Base-by-base conservation (phyloP, 2,888 invertebrate species). In the Anarsia innoxiella region DNA sequence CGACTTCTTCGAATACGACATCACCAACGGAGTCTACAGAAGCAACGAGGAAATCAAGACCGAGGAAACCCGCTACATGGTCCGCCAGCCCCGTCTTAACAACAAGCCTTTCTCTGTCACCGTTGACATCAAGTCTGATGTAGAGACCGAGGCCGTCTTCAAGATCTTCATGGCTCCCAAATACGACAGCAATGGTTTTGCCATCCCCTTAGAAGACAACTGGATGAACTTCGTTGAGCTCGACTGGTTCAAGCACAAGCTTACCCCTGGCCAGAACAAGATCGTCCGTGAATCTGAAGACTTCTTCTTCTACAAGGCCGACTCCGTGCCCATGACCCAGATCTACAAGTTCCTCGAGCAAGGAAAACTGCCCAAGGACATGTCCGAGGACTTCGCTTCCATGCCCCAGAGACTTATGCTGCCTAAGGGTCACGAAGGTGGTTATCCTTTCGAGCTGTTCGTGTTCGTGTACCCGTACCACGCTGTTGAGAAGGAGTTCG, bases 331-430 rank as follows among this genome's bases (percentile, higher is more conserved):
- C 12, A 85, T 87, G 55, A 74, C 79, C 14, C 83, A 89, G 36
- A 71, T 93, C 37, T 86, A 87, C 64, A 84, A 87, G 40, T 80
- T 89, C 31, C 73, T 89, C 48, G 68, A 80, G 11, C 86, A 89
- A 47, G 64, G 66, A 31, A 54, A 73, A 44, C 82, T 89, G 56
- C 86, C 87, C 12, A 51, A 77, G 48, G 85, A 88, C 47, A 83
- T 85, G 66, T 77, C 77, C 37, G 79, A 85, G 44, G 69, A 80
- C 29, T 83, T 88, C 49, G 88, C 86, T 45, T 87, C 87, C 35
- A 86, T 89, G 75, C 93, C 93, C 2, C 85, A 88, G 42, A 89
- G 91, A 46, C 75, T 92, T 34, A 73, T 93, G 58, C 68, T 94
- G 40, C 93, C 94, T 23, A 91, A 86, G 61, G 94, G 94, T 59